Conservation (phyloP, 23 tunicate species). For the Trididemnum nubilum region DNA sequence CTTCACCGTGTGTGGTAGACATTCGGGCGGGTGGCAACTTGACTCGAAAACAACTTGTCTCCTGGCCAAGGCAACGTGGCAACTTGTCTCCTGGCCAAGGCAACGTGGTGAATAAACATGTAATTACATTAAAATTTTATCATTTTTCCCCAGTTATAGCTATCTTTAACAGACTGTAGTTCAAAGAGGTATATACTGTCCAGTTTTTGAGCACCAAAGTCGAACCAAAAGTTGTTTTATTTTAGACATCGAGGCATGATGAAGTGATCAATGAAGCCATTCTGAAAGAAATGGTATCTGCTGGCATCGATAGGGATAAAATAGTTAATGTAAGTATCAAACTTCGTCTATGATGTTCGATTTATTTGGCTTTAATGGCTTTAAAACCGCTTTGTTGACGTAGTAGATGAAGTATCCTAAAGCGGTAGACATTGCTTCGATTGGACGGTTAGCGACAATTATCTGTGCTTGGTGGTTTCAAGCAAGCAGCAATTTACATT, state of each 20-base stretch:
- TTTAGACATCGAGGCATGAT: conserved; percentile 45
- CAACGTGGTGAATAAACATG: no score
- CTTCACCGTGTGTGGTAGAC: no score
- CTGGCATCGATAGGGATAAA: conserved; percentile 73
- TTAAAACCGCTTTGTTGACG: not conserved
- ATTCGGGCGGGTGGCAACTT: no score
- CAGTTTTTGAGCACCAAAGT: no score
- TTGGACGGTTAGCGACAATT: not conserved
- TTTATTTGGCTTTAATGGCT: not conserved
- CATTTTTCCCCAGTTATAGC: no score
- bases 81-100: no score
- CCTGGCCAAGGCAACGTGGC: not conserved
- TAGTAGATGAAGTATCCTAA: not conserved
- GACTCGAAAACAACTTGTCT: not conserved
- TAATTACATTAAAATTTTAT: no score
- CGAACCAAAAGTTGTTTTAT: not conserved
- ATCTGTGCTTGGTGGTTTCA: not conserved
- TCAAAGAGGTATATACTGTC: no score
- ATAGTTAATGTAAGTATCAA: conserved; percentile 62
- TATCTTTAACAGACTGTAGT: no score
- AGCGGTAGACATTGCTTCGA: not conserved
- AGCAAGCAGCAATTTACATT: no score
- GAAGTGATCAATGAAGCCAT: conserved; percentile 72
- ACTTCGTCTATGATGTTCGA: not conserved
- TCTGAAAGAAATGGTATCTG: conserved; percentile 75